Base-by-base conservation (phyloP, 2,113 vertebrate species). In the Oxyura jamaicensis region DNA sequence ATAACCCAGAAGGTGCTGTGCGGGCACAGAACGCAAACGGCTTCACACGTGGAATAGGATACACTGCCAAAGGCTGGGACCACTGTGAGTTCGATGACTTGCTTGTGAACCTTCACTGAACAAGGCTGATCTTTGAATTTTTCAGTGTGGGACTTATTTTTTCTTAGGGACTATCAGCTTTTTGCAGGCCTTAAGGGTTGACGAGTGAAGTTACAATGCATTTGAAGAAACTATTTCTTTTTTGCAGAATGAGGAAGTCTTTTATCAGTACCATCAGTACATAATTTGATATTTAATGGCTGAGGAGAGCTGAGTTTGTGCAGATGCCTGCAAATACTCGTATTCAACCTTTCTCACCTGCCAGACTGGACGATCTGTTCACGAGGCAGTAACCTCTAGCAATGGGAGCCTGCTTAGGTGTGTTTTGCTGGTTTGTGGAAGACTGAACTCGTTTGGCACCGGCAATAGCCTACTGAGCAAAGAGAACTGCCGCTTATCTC, bases 31-130 rank as follows among this genome's bases (percentile, higher is more conserved):
- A 72, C 92, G 73, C 86, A 83, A 92, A 63, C 18, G 56, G 53
- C 75, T 74, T 22, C 62, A 46, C 44, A 1, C 9, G 69, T 36
- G 74, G 79, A 55, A 26, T 8, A 28, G 67, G 42, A 42, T 3
- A 3, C 3, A 0, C 55, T 7, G 55, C 8, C 50, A 3, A 39
- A 67, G 28, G 2, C 2, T 2, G 68, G 69, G 65, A 10, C n/a
- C 4, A 14, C 68, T 63, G 12, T 10, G 36, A 73, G 28, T 60
- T 74, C 46, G 21, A 3, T 5, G 50, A 46, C 7, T n/a, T n/a
- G 60, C 22, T 55, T 73, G 79, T 35, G 23, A 44, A 16, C 76
- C 62, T 88, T 23, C 75, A 2, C 2, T 33, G n/a, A 6, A 29
- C 29, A 73, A 28, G 50, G 11, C 82, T 23, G 33, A 35, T 65